A percentile compares a stretch with the other conserved stretches of the same genome.
Evolutionary conservation across 2,888 invertebrate species (phyloP).

Genomic region (Perizoma affinitatum): DNA sequence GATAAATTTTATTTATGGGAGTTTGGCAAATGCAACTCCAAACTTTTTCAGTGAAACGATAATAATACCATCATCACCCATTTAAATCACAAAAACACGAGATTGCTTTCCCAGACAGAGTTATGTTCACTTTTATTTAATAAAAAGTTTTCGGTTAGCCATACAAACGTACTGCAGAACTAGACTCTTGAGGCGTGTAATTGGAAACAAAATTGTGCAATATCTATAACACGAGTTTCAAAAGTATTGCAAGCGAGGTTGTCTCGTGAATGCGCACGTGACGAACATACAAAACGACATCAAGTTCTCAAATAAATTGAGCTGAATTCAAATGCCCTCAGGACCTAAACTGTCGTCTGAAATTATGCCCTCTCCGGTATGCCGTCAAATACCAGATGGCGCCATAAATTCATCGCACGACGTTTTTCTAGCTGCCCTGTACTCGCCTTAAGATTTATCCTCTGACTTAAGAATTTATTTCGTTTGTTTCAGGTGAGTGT

Average conservation of each 20-base stretch:
- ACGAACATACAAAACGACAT: constrained; percentile 9
- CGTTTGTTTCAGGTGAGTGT: constrained; percentile 40
- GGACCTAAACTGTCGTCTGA: constrained; percentile 18
- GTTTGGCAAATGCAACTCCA: not conserved
- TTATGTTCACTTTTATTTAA: constrained; percentile 11
- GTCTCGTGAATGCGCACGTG: constrained; percentile 19
- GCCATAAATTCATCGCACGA: constrained; percentile 20
- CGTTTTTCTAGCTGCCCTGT: constrained; percentile 19
- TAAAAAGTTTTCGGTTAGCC: not conserved
- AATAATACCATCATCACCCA: too few species aligned
- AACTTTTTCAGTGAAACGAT: not conserved
- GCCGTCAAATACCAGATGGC: constrained; percentile 22
- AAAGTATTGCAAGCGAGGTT: constrained; percentile 12
- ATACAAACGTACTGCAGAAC: constrained; percentile 1
- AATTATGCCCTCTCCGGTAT: constrained; percentile 21
- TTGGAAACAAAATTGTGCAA: constrained; percentile 19
- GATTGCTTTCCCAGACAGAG: not conserved
- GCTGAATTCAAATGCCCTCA: constrained; percentile 16
- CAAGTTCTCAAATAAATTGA: constrained; percentile 13
- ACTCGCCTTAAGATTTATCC: constrained; percentile 30
- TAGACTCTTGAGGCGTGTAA: constrained; percentile 16
- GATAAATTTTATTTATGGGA: too few species aligned
- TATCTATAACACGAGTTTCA: constrained; percentile 8
- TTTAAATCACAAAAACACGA: constrained; percentile 1
- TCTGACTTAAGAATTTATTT: constrained; percentile 33